phyloP scores from a whole-genome alignment of 1,140 invertebrate genomes.

The Bombus difficillimus region DNA sequence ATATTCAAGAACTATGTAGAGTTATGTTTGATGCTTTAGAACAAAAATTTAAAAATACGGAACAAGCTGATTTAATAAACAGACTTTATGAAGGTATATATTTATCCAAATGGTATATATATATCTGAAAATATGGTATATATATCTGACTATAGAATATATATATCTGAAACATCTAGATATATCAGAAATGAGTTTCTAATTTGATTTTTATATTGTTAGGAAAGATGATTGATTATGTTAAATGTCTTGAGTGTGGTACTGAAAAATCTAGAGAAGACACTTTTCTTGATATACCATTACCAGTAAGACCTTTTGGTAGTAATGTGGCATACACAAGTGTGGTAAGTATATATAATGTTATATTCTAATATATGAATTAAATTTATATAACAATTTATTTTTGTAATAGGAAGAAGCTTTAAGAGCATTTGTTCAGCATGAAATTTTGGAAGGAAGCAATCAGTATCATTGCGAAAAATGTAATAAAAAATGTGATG shows the following conservation, averaged over 20 bases:
- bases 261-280: conserved; percentile 93
- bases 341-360: conserved; percentile 84
- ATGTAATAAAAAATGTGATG: conserved; percentile 95
- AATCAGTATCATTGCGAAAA: conserved; percentile 96
- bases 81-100: conserved; percentile 87
- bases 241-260: conserved; percentile 94
- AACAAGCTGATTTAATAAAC: conserved; percentile 93
- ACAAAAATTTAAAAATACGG: conserved; percentile 92
- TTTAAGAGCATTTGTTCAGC: conserved; percentile 92
- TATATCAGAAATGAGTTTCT: conserved; percentile 22
- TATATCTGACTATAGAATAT: too few species aligned
- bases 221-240: conserved; percentile 96
- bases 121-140: too few species aligned
- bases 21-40: conserved; percentile 97
- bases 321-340: conserved; percentile 90
- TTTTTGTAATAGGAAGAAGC: conserved; percentile 89
- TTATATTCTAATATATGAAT: not conserved
- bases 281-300: conserved; percentile 94
- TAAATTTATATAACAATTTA: conserved; percentile 11
- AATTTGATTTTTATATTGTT: conserved; percentile 75
- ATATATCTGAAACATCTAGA: conserved; percentile 25
- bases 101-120: too few species aligned
- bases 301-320: conserved; percentile 94
- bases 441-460: conserved; percentile 92
- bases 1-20: conserved; percentile 95